Evolutionary conservation across 2,888 invertebrate genomes (phyloP), one percentile per base, ranked within the genome.

Genomic region (Charanyca ferruginea): DNA sequence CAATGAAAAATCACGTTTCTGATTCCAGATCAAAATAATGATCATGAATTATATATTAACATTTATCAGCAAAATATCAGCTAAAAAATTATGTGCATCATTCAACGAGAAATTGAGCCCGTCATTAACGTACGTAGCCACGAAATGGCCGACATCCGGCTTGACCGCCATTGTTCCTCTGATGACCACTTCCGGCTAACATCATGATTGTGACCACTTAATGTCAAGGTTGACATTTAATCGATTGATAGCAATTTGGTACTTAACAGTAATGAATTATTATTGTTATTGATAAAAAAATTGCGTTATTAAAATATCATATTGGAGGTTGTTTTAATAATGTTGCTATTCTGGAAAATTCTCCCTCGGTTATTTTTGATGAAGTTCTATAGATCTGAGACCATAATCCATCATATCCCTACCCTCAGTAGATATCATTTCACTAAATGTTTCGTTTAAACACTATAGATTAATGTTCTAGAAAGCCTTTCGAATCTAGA

Each of bases 121-220:
- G 55, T 66, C 62, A 82, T 81, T 77, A 75, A 48, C 38, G 64
- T 64, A 59, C 67, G 57, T 47, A 51, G 32, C 38, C 47, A 65
- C 69, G 25, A 66, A 80, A 82, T 82, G 66, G 65, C 71, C 49
- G 70, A 66, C 83, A 70, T 82, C 81, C 81, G 80, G 78, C 63
- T 61, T 25, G 47, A 18, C 44, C 47, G 71, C 81, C 58, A 81
- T 81, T 81, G 81, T 81, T 73, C 80, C 51, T 63, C 73, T 80
- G 83, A 83, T 83, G 73, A 82, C 61, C 70, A 66, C 72, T 80
- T 81, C 81, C 81, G 81, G 70, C 52, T 58, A 54, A 67, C 73
- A 63, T 82, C 70, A 66, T 60, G 48, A 38, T 38, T 57, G 68
- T 65, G 77, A 75, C 61, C 69, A 63, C 65, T 71, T 80, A 83